A percentile compares a stretch with the other conserved stretches of the same genome.
Evolutionary conservation across 2,113 vertebrate species (phyloP).

Genomic region (Scatophagus argus): DNA sequence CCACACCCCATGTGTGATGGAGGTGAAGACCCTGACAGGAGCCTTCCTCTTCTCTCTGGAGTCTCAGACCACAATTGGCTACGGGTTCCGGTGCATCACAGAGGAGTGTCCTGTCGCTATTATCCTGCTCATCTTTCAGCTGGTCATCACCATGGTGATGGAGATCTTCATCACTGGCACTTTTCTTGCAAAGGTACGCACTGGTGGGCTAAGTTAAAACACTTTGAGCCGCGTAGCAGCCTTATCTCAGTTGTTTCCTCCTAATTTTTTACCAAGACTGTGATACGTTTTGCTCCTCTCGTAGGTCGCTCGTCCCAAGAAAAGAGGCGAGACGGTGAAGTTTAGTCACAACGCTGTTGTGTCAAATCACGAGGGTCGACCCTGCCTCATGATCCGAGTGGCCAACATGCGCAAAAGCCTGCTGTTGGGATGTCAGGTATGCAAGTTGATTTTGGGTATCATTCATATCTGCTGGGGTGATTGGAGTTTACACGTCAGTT

Average conservation of each 20-base stretch:
- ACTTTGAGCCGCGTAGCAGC: no score
- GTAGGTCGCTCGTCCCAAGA: slow-evolving; percentile 94
- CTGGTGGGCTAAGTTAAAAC: no score
- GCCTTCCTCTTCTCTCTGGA: slow-evolving; percentile 98
- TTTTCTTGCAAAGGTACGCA: slow-evolving; percentile 92
- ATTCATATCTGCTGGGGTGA: background rate
- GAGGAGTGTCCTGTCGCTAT: slow-evolving; percentile 96
- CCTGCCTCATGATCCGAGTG: slow-evolving; percentile 95
- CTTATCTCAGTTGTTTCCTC: background rate
- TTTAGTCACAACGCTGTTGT: slow-evolving; percentile 96
- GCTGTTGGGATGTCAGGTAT: slow-evolving; percentile 91
- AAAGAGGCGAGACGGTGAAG: slow-evolving; percentile 94
- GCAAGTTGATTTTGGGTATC: background rate
- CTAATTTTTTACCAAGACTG: no score
- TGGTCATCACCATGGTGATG: slow-evolving; percentile 97
- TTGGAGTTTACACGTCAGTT: no score
- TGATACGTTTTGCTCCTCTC: background rate
- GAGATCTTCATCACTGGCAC: slow-evolving; percentile 99
- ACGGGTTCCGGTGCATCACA: slow-evolving; percentile 97
- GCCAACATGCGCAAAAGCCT: slow-evolving; percentile 98
- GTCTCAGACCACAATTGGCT: slow-evolving; percentile 98
- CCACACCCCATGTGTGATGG: slow-evolving; percentile 97
- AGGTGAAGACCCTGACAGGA: slow-evolving; percentile 95
- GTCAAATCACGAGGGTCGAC: slow-evolving; percentile 88
- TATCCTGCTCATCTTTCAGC: slow-evolving; percentile 93